Evolutionary conservation across 2,888 invertebrate genomes (phyloP).

Genomic region (Thera britannica): DNA sequence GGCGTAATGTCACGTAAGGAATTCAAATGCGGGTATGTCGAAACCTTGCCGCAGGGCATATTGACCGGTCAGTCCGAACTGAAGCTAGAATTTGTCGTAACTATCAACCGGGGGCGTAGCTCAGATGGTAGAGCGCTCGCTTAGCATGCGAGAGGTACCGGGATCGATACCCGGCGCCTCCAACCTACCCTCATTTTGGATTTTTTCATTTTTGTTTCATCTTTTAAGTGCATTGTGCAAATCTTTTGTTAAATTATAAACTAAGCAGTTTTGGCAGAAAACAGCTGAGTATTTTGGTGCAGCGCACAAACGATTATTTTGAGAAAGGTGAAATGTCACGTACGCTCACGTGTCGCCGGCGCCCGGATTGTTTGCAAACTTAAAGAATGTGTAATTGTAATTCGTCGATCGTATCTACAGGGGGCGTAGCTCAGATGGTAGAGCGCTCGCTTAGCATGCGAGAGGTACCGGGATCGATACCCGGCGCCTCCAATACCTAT

Average conservation of each 20-base stretch:
- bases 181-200: constrained; percentile 44
- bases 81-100: background rate
- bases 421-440: constrained; percentile 86
- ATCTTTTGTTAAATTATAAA: no score
- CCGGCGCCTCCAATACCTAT: constrained; percentile 78
- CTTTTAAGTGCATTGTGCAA: no score
- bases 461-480: constrained; percentile 85
- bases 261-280: no score
- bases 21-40: constrained; percentile 12
- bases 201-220: no score
- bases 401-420: constrained; percentile 36
- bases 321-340: no score
- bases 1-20: constrained; percentile 6
- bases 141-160: constrained; percentile 84
- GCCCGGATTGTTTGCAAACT: no score
- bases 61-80: background rate
- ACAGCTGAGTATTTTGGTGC: no score
- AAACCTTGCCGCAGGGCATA: constrained; percentile 12
- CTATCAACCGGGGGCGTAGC: constrained; percentile 66
- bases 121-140: constrained; percentile 80
- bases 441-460: constrained; percentile 85
- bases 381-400: no score
- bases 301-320: no score
- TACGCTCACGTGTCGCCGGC: no score
- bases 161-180: constrained; percentile 84